phyloP scores from a whole-genome alignment of 2,113 vertebrate species.

The Pungitius pungitius region DNA sequence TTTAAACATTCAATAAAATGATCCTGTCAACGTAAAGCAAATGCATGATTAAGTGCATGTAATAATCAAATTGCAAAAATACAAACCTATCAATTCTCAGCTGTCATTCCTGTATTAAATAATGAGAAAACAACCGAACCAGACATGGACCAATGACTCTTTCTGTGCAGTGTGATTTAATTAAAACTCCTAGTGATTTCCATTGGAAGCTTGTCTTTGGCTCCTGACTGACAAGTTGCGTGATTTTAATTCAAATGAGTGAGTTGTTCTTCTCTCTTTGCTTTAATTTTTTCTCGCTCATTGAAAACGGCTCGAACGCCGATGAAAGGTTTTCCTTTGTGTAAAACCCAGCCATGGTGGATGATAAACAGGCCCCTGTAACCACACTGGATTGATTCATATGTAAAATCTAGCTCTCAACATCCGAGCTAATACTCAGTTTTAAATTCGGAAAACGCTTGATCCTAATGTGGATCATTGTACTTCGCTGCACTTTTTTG shows the following conservation, averaged over 20 bases:
- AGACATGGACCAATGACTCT: neutral
- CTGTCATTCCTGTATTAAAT: neutral
- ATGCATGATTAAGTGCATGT: too few species aligned
- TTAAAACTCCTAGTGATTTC: neutral
- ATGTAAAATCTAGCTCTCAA: neutral
- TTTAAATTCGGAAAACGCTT: neutral
- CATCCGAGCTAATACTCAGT: neutral
- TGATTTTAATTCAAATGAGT: slow-evolving; percentile 6
- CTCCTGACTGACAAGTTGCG: neutral
- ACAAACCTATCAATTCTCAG: neutral
- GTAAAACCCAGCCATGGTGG: neutral
- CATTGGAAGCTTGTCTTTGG: neutral
- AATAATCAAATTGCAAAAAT: neutral
- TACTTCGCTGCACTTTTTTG: neutral
- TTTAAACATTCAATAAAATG: neutral
- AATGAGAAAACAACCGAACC: neutral
- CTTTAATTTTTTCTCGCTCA: neutral
- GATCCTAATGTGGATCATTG: neutral
- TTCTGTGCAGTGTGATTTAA: neutral
- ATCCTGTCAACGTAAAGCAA: neutral
- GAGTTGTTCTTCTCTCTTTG: neutral
- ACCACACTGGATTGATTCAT: neutral
- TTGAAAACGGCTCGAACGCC: neutral
- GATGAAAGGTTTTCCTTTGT: neutral
- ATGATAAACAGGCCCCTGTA: neutral